Base-by-base conservation (phyloP, 1,140 invertebrate genomes). In the Tetranychus urticae region DNA sequence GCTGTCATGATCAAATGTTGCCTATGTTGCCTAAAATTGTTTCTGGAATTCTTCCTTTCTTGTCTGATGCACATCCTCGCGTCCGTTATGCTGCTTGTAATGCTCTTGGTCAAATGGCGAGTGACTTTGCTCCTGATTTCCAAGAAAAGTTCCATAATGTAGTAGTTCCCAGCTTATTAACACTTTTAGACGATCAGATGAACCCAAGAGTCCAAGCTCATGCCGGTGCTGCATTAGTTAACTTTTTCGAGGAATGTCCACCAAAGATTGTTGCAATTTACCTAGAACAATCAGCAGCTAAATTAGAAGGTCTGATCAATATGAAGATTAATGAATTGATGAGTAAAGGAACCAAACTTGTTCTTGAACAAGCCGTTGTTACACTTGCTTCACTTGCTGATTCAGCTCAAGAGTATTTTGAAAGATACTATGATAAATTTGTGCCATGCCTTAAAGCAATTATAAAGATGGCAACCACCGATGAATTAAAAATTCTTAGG, bases 371-470 rank as follows among this genome's bases (percentile, higher is more conserved):
- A 75, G 84, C 83, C 81, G 90, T 99, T 1, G 97, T 96, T 0
- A 97, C 94, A 8, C 88, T 99, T 57, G 93, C 96, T 7, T 96
- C 93, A 5, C 86, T 99, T 7, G 96, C 96, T n/a, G 94, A 98
- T 71, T 94, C 92, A 0, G 86, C 89, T 5, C 90, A 97, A 72
- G 88, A 94, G 68, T 88, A 96, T 68, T 99, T 99, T 73, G 79
- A 85, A 37, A 72, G 74, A 12, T 81, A 80, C 70, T 83, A 83
- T 68, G 80, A 82, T 63, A 74, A 73, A 71, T 77, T 98, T 64
- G 93, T 97, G 82, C 91, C 91, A 0, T 91, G 85, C 70, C 77
- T 99, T 36, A 98, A 97, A 72, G 97, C 89, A 69, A 97, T 99
- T 50, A 93, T 97, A 66, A 80, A 89, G 70, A 89, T 97, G 75